Conservation (phyloP, 2,888 invertebrate genomes). For the Zeuzera pyrina region DNA sequence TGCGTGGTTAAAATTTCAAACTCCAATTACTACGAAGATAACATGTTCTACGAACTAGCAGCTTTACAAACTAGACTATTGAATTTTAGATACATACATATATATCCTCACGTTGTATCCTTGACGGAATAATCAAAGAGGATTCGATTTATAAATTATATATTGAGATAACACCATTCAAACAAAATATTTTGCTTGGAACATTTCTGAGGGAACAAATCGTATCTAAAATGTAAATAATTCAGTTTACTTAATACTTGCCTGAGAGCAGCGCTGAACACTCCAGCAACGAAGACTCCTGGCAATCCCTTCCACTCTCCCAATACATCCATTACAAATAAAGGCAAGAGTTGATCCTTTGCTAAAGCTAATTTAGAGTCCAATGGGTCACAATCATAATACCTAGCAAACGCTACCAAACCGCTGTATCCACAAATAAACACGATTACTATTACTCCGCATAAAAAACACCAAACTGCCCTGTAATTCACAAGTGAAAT, state of each 20-base stretch:
- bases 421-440: conserved; percentile 82
- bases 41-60: too few relatives aligned
- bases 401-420: conserved; percentile 81
- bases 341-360: conserved; percentile 85
- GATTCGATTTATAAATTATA: too few relatives aligned
- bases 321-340: conserved; percentile 89
- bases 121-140: too few relatives aligned
- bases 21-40: too few relatives aligned
- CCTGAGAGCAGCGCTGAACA: conserved; percentile 93
- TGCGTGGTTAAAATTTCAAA: too few relatives aligned
- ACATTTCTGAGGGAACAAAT: too few relatives aligned
- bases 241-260: conserved; percentile 31
- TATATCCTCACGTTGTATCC: too few relatives aligned
- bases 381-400: conserved; percentile 83
- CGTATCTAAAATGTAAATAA: too few relatives aligned
- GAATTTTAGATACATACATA: too few relatives aligned
- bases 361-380: conserved; percentile 77
- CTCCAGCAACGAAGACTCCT: conserved; percentile 90
- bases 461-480: conserved; percentile 78
- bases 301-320: conserved; percentile 85
- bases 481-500: conserved; percentile 64
- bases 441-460: conserved; percentile 77
- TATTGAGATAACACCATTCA: too few relatives aligned
- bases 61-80: too few relatives aligned
- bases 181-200: too few relatives aligned